Conservation (phyloP, 92 coral and sea anemone genomes). For the Epizoanthus ramosus region DNA sequence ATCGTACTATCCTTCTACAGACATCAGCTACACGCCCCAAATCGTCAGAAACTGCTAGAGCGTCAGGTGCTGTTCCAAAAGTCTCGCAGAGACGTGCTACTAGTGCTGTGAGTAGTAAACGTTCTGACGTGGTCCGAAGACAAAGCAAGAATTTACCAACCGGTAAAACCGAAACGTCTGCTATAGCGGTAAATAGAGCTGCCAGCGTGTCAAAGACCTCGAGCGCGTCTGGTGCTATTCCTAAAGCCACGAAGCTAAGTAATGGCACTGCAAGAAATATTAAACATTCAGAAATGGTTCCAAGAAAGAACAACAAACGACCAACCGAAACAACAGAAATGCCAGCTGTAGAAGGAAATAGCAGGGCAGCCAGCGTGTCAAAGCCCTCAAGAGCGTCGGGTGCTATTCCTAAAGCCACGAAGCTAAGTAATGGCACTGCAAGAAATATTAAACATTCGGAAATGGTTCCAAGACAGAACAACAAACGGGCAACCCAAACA, state of each 20-base stretch:
- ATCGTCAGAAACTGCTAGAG: neutral
- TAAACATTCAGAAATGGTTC: neutral
- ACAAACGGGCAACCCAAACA: too few relatives aligned
- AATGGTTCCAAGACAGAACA: neutral
- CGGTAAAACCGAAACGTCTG: neutral
- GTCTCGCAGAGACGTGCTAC: neutral
- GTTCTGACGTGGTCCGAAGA: neutral
- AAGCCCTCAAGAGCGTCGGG: too few relatives aligned
- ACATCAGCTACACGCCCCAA: neutral
- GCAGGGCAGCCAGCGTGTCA: neutral
- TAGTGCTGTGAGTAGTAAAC: neutral
- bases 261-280: neutral
- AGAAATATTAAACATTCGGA: neutral
- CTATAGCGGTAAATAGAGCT: neutral
- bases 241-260: neutral
- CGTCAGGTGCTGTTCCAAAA: conserved; percentile 2
- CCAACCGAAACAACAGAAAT: neutral
- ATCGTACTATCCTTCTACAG: neutral
- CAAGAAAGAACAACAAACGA: neutral
- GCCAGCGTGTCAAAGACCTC: neutral
- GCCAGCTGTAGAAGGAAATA: neutral
- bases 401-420: neutral
- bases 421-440: neutral
- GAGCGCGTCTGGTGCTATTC: neutral
- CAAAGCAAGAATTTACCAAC: neutral